Percentiles rank a stretch among this genome's conserved stretches.
Evolutionary conservation across 1,140 invertebrate species (phyloP).

Genomic region (Diuraphis noxia): DNA sequence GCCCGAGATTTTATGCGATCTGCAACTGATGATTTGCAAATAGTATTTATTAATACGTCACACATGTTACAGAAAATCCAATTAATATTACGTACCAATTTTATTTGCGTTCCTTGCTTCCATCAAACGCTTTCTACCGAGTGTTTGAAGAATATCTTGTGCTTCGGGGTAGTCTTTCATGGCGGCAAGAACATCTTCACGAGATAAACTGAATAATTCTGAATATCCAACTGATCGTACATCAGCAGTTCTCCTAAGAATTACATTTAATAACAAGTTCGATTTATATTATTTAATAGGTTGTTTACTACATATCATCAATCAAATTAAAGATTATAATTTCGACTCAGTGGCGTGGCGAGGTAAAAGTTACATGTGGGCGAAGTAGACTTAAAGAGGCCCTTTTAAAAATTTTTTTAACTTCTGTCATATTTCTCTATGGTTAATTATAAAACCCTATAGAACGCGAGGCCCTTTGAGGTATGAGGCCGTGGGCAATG

Average conservation of each 20-base stretch:
- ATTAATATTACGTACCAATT: conserved; percentile 40
- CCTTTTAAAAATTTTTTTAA: too few relatives aligned
- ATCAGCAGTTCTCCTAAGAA: conserved; percentile 86
- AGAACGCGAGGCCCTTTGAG: too few relatives aligned
- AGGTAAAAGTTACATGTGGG: too few relatives aligned
- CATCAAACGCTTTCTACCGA: conserved; percentile 84
- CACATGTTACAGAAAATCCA: neutral
- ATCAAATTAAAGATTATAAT: neutral
- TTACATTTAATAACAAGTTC: neutral
- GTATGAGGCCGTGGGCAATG: too few relatives aligned
- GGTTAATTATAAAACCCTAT: too few relatives aligned
- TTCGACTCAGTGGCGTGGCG: too few relatives aligned
- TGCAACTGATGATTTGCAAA: neutral
- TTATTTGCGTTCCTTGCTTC: conserved; percentile 68
- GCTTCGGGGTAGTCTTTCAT: conserved; percentile 97
- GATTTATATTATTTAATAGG: neutral
- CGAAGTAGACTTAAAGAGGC: too few relatives aligned
- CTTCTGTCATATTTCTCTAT: too few relatives aligned
- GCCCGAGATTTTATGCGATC: conserved; percentile 61
- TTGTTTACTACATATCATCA: neutral
- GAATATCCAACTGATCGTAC: conserved; percentile 94
- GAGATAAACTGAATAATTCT: conserved; percentile 90
- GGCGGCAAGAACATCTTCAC: conserved; percentile 91
- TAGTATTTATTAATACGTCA: neutral
- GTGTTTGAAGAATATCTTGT: conserved; percentile 85